These are phyloP conservation scores for Temnopleurus reevesii DNA, from an alignment of 53 echinoderm and acorn worm genomes.

Conservation along the genomic window DNA sequence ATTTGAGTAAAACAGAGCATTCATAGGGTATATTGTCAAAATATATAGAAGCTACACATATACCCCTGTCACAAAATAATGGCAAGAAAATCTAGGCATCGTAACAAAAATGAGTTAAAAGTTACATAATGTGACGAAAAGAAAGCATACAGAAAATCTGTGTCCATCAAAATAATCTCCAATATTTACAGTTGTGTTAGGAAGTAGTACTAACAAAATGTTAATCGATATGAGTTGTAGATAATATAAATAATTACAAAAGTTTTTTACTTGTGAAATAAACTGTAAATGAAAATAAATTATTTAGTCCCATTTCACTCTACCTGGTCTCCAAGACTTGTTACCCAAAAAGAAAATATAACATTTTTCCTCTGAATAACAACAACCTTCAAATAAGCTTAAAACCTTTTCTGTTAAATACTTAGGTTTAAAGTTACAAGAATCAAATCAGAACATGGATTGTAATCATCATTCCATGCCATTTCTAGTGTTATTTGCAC, in stretches of 20 bases:
- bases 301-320: too few relatives aligned
- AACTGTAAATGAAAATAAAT: too few relatives aligned
- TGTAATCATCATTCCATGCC: background rate
- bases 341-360: too few relatives aligned
- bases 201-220: background rate
- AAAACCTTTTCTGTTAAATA: too few relatives aligned
- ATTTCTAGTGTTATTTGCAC: background rate
- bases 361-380: too few relatives aligned
- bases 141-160: background rate
- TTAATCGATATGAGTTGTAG: background rate
- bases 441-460: background rate
- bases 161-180: background rate
- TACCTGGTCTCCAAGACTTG: too few relatives aligned
- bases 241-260: background rate
- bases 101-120: background rate
- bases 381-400: too few relatives aligned
- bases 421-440: background rate
- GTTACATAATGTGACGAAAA: background rate
- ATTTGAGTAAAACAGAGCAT: too few relatives aligned
- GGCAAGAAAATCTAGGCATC: constrained; percentile 16
- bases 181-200: background rate
- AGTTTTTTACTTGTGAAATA: too few relatives aligned
- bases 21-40: constrained; percentile 7
- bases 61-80: constrained; percentile 10
- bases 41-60: background rate